A percentile compares a stretch with the other conserved stretches of the same genome.
phyloP scores from a whole-genome alignment of 2,888 invertebrate species.

The Bhutanitis thaidina region DNA sequence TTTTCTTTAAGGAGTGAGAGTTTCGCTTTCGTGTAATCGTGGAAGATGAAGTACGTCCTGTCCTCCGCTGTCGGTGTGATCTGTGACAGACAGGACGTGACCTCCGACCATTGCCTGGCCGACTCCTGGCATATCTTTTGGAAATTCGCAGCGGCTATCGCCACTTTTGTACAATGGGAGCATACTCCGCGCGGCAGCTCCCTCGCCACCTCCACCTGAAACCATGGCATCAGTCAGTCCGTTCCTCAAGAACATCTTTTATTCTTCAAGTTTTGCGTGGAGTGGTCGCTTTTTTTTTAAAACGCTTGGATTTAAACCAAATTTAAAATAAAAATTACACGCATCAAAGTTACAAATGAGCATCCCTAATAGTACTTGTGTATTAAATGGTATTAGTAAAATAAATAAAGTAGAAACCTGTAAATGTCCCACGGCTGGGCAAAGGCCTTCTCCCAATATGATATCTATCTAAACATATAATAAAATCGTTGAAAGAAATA shows the following conservation, averaged over 20 bases:
- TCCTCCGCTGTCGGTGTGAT: conserved; percentile 33
- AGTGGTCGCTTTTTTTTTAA: too few species aligned
- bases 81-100: conserved; percentile 32
- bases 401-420: too few species aligned
- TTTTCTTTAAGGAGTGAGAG: conserved; percentile 36
- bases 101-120: conserved; percentile 42
- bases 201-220: conserved; percentile 60
- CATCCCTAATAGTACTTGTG: too few species aligned
- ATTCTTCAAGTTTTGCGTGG: too few species aligned
- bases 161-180: conserved; percentile 45
- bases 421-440: too few species aligned
- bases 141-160: conserved; percentile 45
- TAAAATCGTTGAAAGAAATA: too few species aligned
- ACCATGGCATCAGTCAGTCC: conserved; percentile 62
- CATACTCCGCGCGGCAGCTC: conserved; percentile 54
- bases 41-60: conserved; percentile 44
- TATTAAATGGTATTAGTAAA: too few species aligned
- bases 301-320: too few species aligned
- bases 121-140: conserved; percentile 45
- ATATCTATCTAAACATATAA: too few species aligned
- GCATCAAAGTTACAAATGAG: too few species aligned
- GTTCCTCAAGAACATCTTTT: conserved; percentile 31
- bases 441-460: too few species aligned
- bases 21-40: conserved; percentile 30
- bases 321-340: too few species aligned